Conservation (phyloP, 2,888 invertebrate species). For the Alloscopus bannaensis region DNA sequence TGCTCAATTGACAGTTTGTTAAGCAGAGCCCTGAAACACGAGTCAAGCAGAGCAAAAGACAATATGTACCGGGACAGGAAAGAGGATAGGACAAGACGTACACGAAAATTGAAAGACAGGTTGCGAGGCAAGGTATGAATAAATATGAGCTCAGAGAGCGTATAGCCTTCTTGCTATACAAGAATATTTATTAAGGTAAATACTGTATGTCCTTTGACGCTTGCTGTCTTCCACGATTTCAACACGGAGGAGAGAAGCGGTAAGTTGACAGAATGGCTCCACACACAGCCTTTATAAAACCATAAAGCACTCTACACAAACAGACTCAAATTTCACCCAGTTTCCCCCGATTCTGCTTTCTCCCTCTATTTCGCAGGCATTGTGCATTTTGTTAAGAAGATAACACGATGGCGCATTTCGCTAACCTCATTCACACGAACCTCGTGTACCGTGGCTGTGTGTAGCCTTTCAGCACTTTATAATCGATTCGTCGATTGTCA, state of each 20-base stretch:
- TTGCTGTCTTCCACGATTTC: conserved; percentile 5
- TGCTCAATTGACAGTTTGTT: conserved; percentile 6
- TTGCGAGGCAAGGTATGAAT: conserved; percentile 31
- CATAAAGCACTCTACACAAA: neutral
- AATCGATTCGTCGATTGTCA: too few species aligned
- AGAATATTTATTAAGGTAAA: too few species aligned
- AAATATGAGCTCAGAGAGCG: conserved; percentile 3
- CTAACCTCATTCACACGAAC: too few species aligned
- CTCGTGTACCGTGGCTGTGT: too few species aligned
- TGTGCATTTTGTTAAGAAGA: too few species aligned
- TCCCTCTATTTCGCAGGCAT: too few species aligned
- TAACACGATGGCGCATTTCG: too few species aligned
- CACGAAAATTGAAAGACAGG: conserved; percentile 20
- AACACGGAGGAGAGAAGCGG: neutral
- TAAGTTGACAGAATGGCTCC: neutral
- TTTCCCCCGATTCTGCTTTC: too few species aligned
- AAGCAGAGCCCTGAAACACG: neutral
- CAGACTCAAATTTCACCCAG: conserved; percentile 5
- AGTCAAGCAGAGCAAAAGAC: neutral
- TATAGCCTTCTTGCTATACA: neutral
- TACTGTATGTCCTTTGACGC: too few species aligned
- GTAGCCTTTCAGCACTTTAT: too few species aligned
- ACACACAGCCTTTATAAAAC: neutral
- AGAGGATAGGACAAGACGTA: conserved; percentile 8
- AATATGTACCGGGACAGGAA: neutral